Evolutionary conservation across 2,888 invertebrate genomes (phyloP).

Genomic region (Brenthis hecate): DNA sequence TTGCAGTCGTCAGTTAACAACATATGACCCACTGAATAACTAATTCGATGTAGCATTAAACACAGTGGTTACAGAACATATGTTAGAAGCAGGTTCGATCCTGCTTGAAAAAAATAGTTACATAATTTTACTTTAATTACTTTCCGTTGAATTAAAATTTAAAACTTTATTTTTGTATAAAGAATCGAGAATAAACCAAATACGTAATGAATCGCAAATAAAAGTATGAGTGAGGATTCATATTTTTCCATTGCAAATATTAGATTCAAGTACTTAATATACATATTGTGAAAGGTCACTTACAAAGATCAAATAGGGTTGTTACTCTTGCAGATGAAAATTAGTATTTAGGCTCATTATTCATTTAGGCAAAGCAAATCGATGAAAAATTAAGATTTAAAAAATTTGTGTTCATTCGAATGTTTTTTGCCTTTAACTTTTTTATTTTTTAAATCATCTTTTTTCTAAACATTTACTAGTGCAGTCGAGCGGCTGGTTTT

Average conservation of each 20-base stretch:
- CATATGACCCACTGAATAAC: slow-evolving; percentile 13
- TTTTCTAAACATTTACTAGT: too few species aligned
- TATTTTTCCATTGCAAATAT: slow-evolving; percentile 19
- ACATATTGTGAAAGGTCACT: slow-evolving; percentile 21
- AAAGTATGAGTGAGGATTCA: slow-evolving; percentile 3
- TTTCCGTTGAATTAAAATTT: too few species aligned
- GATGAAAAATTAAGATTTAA: too few species aligned
- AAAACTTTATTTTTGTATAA: too few species aligned
- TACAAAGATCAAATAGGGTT: slow-evolving; percentile 13
- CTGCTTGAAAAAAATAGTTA: too few species aligned
- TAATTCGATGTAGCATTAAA: slow-evolving; percentile 9
- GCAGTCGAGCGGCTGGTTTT: too few species aligned
- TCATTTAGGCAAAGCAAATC: too few species aligned
- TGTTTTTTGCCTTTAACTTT: too few species aligned
- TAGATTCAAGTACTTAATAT: slow-evolving; percentile 17
- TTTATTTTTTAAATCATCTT: too few species aligned
- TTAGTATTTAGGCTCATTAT: not conserved
- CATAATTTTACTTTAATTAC: too few species aligned
- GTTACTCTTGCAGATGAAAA: not conserved
- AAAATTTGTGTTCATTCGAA: too few species aligned
- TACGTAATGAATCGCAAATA: slow-evolving; percentile 5
- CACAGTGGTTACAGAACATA: not conserved
- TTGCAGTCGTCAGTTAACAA: slow-evolving; percentile 14
- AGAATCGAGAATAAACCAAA: not conserved
- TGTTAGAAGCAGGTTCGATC: too few species aligned